These are phyloP conservation scores for Pao palembangensis DNA, from an alignment of 2,113 vertebrate genomes.

Conservation along the genomic window DNA sequence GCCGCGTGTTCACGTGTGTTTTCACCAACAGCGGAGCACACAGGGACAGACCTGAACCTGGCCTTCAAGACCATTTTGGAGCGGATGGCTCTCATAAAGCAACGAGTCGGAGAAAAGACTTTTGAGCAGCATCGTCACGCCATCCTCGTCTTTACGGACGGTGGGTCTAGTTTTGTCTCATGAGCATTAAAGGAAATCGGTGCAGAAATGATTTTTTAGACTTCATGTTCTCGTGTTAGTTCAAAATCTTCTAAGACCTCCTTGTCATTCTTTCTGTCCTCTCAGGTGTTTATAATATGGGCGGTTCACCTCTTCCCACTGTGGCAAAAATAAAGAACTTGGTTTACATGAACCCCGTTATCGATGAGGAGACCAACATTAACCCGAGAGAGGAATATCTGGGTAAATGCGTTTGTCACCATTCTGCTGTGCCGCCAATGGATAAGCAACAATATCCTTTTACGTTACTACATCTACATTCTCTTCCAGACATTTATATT, in stretches of 20 bases:
- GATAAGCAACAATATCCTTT: not conserved
- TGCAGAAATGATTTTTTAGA: too few species aligned
- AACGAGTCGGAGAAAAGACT: fast-evolving
- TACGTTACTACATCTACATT: not conserved
- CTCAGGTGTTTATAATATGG: constrained; percentile 72
- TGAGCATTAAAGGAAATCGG: not conserved
- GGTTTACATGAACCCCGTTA: constrained; percentile 39
- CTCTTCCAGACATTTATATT: constrained; percentile 71
- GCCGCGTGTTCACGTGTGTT: not conserved
- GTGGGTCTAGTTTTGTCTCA: constrained; percentile 42
- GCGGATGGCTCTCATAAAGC: constrained; percentile 47
- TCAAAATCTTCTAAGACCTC: too few species aligned
- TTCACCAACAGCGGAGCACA: constrained; percentile 28
- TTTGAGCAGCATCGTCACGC: constrained; percentile 65
- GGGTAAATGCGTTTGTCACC: constrained; percentile 47
- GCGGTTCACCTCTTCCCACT: constrained; percentile 36
- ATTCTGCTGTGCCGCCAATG: not conserved
- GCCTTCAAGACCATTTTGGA: constrained; percentile 48
- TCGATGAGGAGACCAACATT: fast-evolving
- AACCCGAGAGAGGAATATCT: constrained; percentile 47
- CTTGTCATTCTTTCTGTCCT: not conserved
- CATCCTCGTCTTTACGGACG: constrained; percentile 75
- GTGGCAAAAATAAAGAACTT: constrained; percentile 58
- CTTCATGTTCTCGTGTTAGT: too few species aligned
- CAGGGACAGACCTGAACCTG: constrained; percentile 66